Conservation (phyloP, 2,113 vertebrate genomes). For the Corapipo altera region DNA sequence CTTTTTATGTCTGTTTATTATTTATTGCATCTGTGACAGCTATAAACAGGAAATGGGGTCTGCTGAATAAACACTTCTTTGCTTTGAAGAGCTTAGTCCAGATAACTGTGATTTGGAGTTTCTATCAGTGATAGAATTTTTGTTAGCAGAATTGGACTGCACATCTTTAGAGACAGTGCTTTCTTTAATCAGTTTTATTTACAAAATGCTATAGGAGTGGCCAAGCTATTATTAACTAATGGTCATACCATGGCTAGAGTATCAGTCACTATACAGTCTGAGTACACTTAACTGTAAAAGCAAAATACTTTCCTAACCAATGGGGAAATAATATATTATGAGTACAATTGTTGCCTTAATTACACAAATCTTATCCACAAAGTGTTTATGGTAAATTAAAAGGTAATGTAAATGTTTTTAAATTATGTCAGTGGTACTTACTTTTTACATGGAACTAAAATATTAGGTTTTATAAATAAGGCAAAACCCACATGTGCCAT, state of each 20-base stretch:
- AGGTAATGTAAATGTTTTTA: not conserved
- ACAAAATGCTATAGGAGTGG: not conserved
- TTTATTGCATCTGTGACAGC: not conserved
- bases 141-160: not conserved
- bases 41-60: not conserved
- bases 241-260: not conserved
- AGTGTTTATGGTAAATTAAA: conserved; percentile 29
- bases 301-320: not conserved
- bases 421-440: not conserved
- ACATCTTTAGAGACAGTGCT: not conserved
- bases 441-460: not conserved
- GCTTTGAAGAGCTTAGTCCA: not conserved
- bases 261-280: not conserved
- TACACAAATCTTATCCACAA: not conserved
- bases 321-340: not conserved
- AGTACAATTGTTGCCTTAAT: conserved; percentile 1
- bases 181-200: conserved; percentile 2
- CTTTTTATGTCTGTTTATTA: not conserved
- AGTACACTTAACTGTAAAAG: not conserved
- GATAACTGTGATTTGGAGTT: not conserved
- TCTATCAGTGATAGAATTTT: not conserved
- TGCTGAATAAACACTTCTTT: not conserved
- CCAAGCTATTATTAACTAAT: conserved; percentile 3
- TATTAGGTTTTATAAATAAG: not conserved
- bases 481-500: not conserved